Evolutionary conservation across 2,113 vertebrate species (phyloP), one percentile per base, ranked within the genome.

Genomic region (Nestor notabilis): DNA sequence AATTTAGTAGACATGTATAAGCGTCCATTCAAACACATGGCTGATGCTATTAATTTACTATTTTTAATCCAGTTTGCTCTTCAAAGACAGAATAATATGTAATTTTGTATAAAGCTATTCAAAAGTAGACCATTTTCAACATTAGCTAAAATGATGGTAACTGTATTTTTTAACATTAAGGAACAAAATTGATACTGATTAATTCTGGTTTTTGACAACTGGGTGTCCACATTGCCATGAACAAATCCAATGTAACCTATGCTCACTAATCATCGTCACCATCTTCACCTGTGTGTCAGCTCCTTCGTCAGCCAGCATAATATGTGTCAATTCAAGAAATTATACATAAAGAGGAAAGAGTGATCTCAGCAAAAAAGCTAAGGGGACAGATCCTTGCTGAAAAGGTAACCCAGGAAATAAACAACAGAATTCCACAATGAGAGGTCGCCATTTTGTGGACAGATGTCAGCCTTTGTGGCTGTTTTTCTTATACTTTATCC

Each of bases 1-100:
- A 47, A 43, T 61, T 77, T 19, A 71, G 46, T 14, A 23, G 60
- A 19, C 4, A 3, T 6, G 25, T 20, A 4, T n/a, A 4, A 49
- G 27, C 0, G 0, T 25, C 56, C n/a, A 43, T 41, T 50, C 43
- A 43, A 58, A 46, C 43, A 37, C 15, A 6, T 6, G 31, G 63
- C 23, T 65, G 55, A 41, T 5, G 39, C 8, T n/a, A 52, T 37
- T 50, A 63, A 58, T n/a, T 44, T 29, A 27, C 39, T 76, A 6
- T 31, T 80, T 70, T 70, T 27, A 68, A 70, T 19, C 18, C 69
- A 46, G 5, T 24, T n/a, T 47, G 16, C 76, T 71, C 69, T 39
- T 80, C 18, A 33, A 69, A 70, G 68, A 37, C 21, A 46, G 33
- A 63, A 52, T 28, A 56, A 29, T 5, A 47, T 13, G 21, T 16